phyloP scores from a whole-genome alignment of 2,888 invertebrate genomes.

The Petrophora chlorosata region DNA sequence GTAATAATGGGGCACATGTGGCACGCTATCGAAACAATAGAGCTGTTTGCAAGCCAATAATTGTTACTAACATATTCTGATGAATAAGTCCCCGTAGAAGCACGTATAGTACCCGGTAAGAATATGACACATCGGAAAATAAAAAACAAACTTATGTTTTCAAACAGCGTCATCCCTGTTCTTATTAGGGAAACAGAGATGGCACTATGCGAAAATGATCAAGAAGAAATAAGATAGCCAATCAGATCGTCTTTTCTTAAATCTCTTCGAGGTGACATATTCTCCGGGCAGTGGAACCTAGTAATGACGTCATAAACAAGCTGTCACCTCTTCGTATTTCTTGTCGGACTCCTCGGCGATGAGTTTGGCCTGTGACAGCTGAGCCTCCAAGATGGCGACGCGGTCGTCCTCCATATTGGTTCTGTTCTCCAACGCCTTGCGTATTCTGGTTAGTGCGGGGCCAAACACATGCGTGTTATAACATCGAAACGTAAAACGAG shows the following conservation, averaged over 20 bases:
- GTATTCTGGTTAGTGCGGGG: slow-evolving; percentile 90
- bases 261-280: slow-evolving; percentile 10
- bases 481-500: slow-evolving; percentile 66
- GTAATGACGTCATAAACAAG: slow-evolving; percentile 46
- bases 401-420: slow-evolving; percentile 99
- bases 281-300: not conserved
- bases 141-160: not conserved
- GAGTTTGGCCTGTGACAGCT: slow-evolving; percentile 99
- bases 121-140: slow-evolving; percentile 10
- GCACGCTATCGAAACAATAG: slow-evolving; percentile 21
- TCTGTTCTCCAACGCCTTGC: slow-evolving; percentile 99
- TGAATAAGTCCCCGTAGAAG: slow-evolving; percentile 5
- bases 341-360: slow-evolving; percentile 99
- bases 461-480: slow-evolving; percentile 83
- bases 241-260: not conserved
- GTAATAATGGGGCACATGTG: slow-evolving; percentile 9
- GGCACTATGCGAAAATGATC: not conserved
- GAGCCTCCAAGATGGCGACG: slow-evolving; percentile 98
- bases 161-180: no score
- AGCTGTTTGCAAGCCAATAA: slow-evolving; percentile 3
- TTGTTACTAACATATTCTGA: not conserved
- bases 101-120: slow-evolving; percentile 3
- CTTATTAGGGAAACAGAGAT: not conserved
- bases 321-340: slow-evolving; percentile 99
- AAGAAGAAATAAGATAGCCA: no score